phyloP scores from a whole-genome alignment of 2,797 vertebrate genomes.

The Hoplostethus atlanticus region DNA sequence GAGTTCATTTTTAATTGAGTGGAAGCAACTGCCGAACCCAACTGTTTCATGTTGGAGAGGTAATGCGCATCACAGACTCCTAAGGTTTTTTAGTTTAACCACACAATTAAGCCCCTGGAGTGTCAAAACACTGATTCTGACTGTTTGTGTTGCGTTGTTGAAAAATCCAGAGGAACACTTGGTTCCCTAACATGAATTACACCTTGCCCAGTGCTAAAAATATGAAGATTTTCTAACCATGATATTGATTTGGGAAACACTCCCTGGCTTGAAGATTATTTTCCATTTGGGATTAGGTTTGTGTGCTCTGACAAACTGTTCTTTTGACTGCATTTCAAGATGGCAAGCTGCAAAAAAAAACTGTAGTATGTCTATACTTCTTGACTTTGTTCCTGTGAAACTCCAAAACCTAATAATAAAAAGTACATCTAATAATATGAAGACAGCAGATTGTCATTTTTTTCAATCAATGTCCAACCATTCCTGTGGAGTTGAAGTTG shows the following conservation, averaged over 20 bases:
- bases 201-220: constrained; percentile 20
- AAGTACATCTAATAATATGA: background rate
- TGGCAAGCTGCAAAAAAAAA: background rate
- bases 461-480: background rate
- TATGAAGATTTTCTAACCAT: constrained; percentile 14
- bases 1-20: constrained; percentile 13
- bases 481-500: too few species aligned
- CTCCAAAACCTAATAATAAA: background rate
- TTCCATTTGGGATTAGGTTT: constrained; percentile 23
- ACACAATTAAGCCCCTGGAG: constrained; percentile 42
- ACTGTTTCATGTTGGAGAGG: constrained; percentile 26
- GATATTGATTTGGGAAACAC: constrained; percentile 30
- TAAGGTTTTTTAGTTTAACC: constrained; percentile 27
- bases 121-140: constrained; percentile 20
- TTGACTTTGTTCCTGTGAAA: background rate
- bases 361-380: background rate
- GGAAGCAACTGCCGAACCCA: constrained; percentile 33
- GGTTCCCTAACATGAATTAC: constrained; percentile 30
- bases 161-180: constrained; percentile 41
- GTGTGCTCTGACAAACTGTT: background rate
- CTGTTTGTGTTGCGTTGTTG: constrained; percentile 2
- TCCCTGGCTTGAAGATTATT: background rate
- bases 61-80: background rate
- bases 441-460: background rate
- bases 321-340: background rate